Conservation (phyloP, 1,140 invertebrate genomes). For the Matsumurasca onukii region DNA sequence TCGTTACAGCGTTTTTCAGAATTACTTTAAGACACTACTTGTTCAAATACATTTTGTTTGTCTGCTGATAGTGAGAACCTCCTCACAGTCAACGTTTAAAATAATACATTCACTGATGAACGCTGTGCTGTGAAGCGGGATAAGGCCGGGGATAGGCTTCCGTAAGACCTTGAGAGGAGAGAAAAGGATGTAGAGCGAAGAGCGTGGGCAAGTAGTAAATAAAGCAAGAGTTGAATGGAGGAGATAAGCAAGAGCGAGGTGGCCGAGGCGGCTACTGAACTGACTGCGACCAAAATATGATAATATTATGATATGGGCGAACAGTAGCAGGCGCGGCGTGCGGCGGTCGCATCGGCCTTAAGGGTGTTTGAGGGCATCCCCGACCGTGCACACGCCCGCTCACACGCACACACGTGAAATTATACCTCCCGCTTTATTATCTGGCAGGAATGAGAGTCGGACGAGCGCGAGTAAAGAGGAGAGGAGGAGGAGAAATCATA, state of each 20-base stretch:
- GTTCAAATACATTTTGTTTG: no score
- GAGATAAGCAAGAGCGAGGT: no score
- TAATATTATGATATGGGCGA: constrained; percentile 3
- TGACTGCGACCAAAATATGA: constrained; percentile 25
- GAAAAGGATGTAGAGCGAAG: no score
- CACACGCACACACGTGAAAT: constrained; percentile 8
- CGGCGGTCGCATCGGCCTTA: constrained; percentile 7
- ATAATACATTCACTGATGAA: no score
- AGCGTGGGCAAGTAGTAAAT: constrained; percentile 21
- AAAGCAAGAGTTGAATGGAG: constrained; percentile 12
- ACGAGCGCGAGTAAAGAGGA: constrained; percentile 30
- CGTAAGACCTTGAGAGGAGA: background rate
- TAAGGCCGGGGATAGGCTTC: background rate
- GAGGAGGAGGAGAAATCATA: constrained; percentile 22
- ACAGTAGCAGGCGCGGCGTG: background rate
- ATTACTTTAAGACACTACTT: no score
- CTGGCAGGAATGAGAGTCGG: constrained; percentile 28
- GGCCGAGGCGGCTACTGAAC: no score
- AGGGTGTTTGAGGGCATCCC: constrained; percentile 12
- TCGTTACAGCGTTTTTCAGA: no score
- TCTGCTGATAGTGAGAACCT: no score
- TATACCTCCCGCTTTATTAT: constrained; percentile 26
- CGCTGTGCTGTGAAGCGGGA: no score
- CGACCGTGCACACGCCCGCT: background rate
- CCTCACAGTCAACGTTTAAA: no score